phyloP scores from a whole-genome alignment of 1,140 invertebrate genomes.

The Cryptotermes secundus region DNA sequence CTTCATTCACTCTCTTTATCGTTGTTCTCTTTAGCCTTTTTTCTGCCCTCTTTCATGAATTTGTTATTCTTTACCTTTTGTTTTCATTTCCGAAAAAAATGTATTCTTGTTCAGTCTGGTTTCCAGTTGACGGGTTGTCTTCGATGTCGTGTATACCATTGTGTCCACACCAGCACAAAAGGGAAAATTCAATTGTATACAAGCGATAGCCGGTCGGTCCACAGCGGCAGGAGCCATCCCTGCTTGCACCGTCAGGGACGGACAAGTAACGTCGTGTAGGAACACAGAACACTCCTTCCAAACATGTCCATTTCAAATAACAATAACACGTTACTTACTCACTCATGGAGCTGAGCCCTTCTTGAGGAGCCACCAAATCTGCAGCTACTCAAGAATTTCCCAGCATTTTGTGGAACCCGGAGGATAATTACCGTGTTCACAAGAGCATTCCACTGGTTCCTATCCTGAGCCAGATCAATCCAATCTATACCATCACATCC shows the following conservation, averaged over 20 bases:
- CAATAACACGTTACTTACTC: no score
- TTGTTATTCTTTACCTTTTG: background rate
- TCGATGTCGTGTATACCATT: background rate
- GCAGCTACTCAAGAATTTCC: no score
- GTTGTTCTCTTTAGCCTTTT: background rate
- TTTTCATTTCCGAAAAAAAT: conserved; percentile 7
- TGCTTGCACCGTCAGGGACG: background rate
- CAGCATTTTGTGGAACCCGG: no score
- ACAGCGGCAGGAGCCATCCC: background rate
- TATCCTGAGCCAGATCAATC: no score
- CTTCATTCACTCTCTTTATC: background rate
- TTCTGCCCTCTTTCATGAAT: background rate
- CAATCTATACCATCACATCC: no score
- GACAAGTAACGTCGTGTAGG: background rate
- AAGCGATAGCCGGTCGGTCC: background rate
- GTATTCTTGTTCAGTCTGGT: background rate
- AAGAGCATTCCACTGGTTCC: no score
- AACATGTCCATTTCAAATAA: no score
- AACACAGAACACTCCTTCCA: no score
- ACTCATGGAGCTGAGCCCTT: no score
- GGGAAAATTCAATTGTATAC: conserved; percentile 17
- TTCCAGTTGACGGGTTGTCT: background rate
- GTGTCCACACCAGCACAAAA: conserved; percentile 4
- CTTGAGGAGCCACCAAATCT: no score
- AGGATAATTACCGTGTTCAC: no score